Conservation (phyloP, 2,888 invertebrate species). For the Lasioglossum marginatum region DNA sequence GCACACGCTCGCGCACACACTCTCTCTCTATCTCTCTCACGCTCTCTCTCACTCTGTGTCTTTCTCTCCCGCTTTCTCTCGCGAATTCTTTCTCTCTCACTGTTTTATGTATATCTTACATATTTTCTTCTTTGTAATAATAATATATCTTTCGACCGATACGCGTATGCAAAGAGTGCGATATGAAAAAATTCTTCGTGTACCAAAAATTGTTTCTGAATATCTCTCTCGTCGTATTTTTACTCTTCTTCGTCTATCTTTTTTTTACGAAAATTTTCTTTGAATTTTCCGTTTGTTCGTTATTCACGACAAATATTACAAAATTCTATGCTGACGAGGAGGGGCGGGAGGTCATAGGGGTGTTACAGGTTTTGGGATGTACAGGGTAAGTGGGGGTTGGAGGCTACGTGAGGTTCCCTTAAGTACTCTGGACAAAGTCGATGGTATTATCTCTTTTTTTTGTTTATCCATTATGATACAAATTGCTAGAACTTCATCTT, state of each 20-base stretch:
- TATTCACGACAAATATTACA: slow-evolving; percentile 70
- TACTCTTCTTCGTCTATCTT: neutral
- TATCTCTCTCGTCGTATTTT: slow-evolving; percentile 14
- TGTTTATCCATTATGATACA: slow-evolving; percentile 66
- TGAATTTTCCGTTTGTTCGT: slow-evolving; percentile 33
- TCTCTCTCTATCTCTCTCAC: neutral
- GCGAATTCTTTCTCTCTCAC: slow-evolving; percentile 58
- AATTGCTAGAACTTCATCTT: slow-evolving; percentile 72
- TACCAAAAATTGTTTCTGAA: slow-evolving; percentile 72
- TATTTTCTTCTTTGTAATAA: slow-evolving; percentile 60
- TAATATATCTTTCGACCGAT: slow-evolving; percentile 64
- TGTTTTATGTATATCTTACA: slow-evolving; percentile 58
- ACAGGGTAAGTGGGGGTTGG: slow-evolving; percentile 40
- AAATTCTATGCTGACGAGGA: slow-evolving; percentile 75
- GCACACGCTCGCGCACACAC: neutral
- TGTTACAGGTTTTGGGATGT: slow-evolving; percentile 10
- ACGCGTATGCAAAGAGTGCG: slow-evolving; percentile 69
- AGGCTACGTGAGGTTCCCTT: slow-evolving; percentile 61
- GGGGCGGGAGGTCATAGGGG: slow-evolving; percentile 55
- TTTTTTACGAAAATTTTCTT: slow-evolving; percentile 33
- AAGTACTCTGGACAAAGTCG: slow-evolving; percentile 81
- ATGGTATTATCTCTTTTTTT: slow-evolving; percentile 55
- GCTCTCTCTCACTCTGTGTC: slow-evolving; percentile 47
- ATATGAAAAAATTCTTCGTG: slow-evolving; percentile 71
- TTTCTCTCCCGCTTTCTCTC: slow-evolving; percentile 24